Evolutionary conservation across 2,113 vertebrate genomes (phyloP).

Genomic region (Gulo gulo): DNA sequence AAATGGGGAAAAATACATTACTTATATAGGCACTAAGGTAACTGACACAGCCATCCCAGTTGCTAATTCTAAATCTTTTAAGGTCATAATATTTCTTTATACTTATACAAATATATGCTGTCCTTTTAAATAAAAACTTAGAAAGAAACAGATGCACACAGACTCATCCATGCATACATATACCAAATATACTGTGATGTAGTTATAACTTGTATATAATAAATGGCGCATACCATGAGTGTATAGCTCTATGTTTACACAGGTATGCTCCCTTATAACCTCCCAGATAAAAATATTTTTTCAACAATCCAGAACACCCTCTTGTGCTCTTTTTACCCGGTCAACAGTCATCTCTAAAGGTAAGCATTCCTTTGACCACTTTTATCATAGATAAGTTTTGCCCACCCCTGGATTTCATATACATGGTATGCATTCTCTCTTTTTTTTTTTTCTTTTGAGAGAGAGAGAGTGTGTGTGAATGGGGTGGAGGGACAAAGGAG

Average conservation of each 20-base stretch:
- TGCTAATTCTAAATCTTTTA: not conserved
- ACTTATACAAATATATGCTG: not conserved
- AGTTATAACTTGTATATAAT: not conserved
- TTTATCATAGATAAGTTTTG: not conserved
- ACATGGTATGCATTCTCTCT: too few relatives aligned
- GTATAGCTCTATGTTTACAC: not conserved
- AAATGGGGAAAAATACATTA: not conserved
- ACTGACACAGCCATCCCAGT: not conserved
- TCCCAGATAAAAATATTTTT: not conserved
- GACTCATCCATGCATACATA: too few relatives aligned
- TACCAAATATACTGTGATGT: not conserved
- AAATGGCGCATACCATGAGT: not conserved
- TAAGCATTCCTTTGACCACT: not conserved
- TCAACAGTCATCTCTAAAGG: not conserved
- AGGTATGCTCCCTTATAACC: not conserved
- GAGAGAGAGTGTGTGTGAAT: not conserved
- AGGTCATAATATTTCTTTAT: not conserved
- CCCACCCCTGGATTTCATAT: not conserved
- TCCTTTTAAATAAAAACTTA: not conserved
- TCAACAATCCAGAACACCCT: not conserved
- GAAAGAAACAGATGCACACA: not conserved
- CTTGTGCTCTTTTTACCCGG: not conserved
- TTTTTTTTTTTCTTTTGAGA: not conserved
- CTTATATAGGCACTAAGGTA: not conserved
- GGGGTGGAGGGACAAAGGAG: not conserved